Percentiles rank a stretch among this genome's conserved stretches.
These are phyloP conservation scores for Myanophis thanlyinensis DNA, from an alignment of 2,113 vertebrate species.

Conservation along the genomic window DNA sequence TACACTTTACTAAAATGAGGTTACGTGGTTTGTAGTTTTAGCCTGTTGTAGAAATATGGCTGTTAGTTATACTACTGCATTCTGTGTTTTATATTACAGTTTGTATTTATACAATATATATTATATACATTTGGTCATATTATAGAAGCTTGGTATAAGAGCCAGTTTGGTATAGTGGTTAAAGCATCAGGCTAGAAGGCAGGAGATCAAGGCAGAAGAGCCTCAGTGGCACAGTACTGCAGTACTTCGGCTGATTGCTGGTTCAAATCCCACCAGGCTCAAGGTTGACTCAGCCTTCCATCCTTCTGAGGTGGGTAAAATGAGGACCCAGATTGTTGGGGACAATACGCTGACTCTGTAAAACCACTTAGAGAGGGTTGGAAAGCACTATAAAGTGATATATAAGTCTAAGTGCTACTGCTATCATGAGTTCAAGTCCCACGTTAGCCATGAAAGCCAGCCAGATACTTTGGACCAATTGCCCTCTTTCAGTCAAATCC, in stretches of 20 bases:
- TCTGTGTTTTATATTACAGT: not conserved
- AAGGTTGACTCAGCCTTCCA: no score
- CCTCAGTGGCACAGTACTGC: no score
- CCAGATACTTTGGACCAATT: not conserved
- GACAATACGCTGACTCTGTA: no score
- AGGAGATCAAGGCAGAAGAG: no score
- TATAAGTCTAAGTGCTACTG: no score
- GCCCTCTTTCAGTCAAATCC: not conserved
- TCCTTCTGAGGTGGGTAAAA: no score
- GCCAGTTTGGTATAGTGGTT: not conserved
- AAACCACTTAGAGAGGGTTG: no score
- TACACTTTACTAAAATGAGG: not conserved
- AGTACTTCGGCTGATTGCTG: no score
- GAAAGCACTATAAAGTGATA: no score
- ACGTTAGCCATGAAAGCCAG: not conserved
- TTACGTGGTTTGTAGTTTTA: not conserved
- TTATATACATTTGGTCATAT: not conserved
- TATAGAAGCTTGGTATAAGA: not conserved
- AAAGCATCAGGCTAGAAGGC: not conserved
- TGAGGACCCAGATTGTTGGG: no score
- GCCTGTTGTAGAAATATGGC: not conserved
- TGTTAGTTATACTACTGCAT: not conserved
- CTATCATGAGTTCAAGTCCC: not conserved
- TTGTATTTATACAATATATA: not conserved
- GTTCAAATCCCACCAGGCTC: no score